Conservation (phyloP, 2,113 vertebrate species). For the Malurus melanocephalus region DNA sequence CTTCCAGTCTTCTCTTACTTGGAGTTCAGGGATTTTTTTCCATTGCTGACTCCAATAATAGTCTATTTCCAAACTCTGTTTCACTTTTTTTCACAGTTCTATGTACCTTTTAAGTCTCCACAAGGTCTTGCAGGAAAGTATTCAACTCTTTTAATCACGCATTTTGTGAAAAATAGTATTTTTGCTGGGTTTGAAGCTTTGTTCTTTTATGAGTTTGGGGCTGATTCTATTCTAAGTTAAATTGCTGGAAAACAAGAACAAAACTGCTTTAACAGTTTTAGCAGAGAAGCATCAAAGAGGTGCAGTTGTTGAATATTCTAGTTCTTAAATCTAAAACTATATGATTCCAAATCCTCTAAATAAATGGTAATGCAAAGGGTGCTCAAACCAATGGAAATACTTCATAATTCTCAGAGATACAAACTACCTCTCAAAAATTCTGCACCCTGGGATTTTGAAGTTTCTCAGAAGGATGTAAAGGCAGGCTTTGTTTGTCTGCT, state of each 20-base stretch:
- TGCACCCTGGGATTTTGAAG: background rate
- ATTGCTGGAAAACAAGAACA: background rate
- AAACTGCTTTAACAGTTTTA: background rate
- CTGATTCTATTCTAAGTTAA: background rate
- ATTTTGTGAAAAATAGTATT: background rate
- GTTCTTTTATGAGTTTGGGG: background rate
- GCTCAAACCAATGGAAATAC: background rate
- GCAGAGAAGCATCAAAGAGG: background rate
- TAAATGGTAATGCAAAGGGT: background rate
- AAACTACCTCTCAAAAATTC: background rate
- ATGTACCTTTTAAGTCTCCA: background rate
- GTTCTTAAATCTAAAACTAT: background rate
- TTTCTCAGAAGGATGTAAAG: background rate
- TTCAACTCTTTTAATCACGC: background rate
- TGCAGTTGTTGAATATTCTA: background rate
- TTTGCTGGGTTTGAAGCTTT: background rate
- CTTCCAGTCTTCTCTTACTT: background rate
- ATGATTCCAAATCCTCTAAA: background rate
- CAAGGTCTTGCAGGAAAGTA: background rate
- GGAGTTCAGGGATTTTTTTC: background rate
- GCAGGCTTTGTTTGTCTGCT: background rate
- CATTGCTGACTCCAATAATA: background rate
- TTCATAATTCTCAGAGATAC: background rate
- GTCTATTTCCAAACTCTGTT: background rate
- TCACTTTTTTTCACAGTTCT: background rate